Percentiles rank a stretch among this genome's conserved stretches.
Evolutionary conservation across 2,113 vertebrate genomes (phyloP).

Genomic region (Mobula hypostoma): DNA sequence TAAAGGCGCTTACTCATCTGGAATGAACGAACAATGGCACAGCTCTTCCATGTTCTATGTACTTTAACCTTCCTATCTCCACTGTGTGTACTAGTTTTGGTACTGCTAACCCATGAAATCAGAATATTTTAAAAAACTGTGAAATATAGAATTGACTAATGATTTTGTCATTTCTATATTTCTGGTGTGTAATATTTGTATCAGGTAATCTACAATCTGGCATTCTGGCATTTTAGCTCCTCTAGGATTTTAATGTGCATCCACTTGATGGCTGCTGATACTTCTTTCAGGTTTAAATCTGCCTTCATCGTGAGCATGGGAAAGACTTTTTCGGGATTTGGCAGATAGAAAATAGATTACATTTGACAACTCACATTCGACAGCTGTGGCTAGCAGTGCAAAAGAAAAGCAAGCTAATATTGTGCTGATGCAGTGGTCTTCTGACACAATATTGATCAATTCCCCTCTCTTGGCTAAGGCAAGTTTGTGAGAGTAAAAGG

Average conservation of each 20-base stretch:
- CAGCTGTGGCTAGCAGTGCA: background rate
- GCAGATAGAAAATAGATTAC: background rate
- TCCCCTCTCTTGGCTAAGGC: slow-evolving; percentile 5
- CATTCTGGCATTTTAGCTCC: background rate
- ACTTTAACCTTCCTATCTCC: background rate
- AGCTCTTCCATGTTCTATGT: background rate
- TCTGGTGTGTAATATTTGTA: too few relatives aligned
- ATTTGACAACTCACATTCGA: background rate
- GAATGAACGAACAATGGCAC: background rate
- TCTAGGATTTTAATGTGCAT: background rate
- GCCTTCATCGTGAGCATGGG: background rate
- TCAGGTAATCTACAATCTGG: too few relatives aligned
- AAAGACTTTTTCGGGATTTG: background rate
- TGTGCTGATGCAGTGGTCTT: slow-evolving; percentile 8
- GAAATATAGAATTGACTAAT: too few relatives aligned
- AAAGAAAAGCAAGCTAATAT: background rate
- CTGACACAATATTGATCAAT: slow-evolving; percentile 7
- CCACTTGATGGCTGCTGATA: background rate
- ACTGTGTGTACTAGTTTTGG: background rate
- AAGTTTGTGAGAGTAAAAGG: slow-evolving; percentile 31
- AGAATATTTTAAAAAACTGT: background rate
- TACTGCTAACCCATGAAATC: background rate
- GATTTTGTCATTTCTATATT: too few relatives aligned
- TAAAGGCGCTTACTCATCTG: slow-evolving; percentile 15
- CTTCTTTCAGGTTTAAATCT: background rate